A percentile compares a stretch with the other conserved stretches of the same genome.
Evolutionary conservation across 2,113 vertebrate genomes (phyloP).

Genomic region (Piliocolobus tephrosceles): DNA sequence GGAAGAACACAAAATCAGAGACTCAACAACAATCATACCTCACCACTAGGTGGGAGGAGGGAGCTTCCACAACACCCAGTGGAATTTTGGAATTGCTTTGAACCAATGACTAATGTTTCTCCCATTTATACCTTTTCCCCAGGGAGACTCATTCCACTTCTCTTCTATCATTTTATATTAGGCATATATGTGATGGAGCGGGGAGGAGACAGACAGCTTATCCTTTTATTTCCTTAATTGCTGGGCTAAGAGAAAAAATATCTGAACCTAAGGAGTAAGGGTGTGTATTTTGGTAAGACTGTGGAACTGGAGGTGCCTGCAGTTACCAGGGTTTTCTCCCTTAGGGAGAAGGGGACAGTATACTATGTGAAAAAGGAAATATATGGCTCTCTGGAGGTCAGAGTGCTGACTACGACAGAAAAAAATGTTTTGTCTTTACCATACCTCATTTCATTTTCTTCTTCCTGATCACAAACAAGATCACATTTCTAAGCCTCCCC

Average conservation of each 20-base stretch:
- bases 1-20: neutral
- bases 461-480: neutral
- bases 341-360: neutral
- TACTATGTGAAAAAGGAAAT: neutral
- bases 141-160: neutral
- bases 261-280: neutral
- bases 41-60: neutral
- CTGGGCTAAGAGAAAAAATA: neutral
- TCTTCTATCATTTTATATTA: neutral
- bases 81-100: neutral
- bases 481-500: neutral
- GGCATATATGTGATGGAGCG: neutral
- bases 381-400: neutral
- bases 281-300: neutral
- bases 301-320: neutral
- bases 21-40: neutral
- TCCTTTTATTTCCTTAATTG: neutral
- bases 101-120: neutral
- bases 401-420: neutral
- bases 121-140: neutral
- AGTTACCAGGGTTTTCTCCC: neutral
- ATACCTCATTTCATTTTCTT: conserved; percentile 28
- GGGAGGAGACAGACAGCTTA: neutral
- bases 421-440: neutral
- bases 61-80: neutral